These are phyloP conservation scores for Stenchaetothrips biformis DNA, from an alignment of 2,888 invertebrate genomes.

Conservation along the genomic window DNA sequence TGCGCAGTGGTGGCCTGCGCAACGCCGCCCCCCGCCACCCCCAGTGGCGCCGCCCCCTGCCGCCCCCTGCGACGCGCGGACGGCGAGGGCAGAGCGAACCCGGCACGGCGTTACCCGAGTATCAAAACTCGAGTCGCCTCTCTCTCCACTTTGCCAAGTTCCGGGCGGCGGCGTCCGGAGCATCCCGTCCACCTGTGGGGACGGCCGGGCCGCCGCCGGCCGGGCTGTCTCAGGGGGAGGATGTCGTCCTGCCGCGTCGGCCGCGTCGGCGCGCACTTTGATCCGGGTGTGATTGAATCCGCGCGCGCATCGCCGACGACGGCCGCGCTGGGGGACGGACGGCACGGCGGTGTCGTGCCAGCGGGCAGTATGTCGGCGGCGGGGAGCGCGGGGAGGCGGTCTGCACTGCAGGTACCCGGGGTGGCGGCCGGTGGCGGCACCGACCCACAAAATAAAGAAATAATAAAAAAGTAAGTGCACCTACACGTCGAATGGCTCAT, in stretches of 20 bases:
- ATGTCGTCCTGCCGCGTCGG: too few species aligned
- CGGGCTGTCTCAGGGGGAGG: too few species aligned
- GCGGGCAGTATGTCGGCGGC: not conserved
- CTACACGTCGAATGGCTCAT: constrained; percentile 22
- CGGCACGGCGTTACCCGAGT: too few species aligned
- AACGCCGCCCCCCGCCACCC: too few species aligned
- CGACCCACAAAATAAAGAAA: constrained; percentile 11
- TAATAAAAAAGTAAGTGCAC: constrained; percentile 16
- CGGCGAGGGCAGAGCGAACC: too few species aligned
- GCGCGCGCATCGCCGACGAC: constrained; percentile 8
- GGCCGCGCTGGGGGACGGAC: constrained; percentile 33
- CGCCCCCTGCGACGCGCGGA: too few species aligned
- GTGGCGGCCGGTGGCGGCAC: not conserved
- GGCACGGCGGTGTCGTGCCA: constrained; percentile 25
- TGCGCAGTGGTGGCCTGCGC: too few species aligned
- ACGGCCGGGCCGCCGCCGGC: too few species aligned
- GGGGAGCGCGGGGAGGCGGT: not conserved
- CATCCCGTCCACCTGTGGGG: not conserved
- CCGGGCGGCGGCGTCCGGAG: not conserved
- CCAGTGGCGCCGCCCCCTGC: too few species aligned
- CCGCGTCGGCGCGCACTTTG: too few species aligned
- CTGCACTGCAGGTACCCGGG: not conserved
- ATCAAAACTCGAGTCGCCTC: too few species aligned
- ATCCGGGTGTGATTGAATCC: not conserved
- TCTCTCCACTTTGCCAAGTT: too few species aligned